Evolutionary conservation across 2,113 vertebrate species (phyloP).

Genomic region (Nycticebus coucang): DNA sequence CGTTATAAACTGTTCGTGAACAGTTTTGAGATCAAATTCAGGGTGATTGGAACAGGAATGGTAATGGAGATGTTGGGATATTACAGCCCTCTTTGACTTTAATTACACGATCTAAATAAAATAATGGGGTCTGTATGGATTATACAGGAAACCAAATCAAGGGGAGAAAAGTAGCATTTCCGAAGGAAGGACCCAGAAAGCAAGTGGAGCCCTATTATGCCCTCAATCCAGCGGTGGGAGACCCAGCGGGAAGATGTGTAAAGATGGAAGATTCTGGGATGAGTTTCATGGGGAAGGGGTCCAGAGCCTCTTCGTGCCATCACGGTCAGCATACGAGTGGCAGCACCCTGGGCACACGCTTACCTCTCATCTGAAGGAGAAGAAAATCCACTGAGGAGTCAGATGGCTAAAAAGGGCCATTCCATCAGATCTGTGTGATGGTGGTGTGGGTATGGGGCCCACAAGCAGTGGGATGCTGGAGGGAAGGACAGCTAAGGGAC

Average conservation of each 20-base stretch:
- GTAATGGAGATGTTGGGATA: neutral
- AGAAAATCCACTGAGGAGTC: neutral
- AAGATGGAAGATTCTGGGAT: fast-evolving
- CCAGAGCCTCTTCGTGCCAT: neutral
- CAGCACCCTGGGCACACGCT: fast-evolving
- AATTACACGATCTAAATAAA: neutral
- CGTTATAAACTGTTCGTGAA: neutral
- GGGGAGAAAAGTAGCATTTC: too few relatives aligned
- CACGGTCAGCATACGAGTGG: fast-evolving
- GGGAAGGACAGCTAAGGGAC: fast-evolving
- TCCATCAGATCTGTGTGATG: neutral
- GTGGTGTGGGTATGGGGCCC: too few relatives aligned
- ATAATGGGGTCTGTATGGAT: neutral
- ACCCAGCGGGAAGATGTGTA: fast-evolving
- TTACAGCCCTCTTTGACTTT: neutral
- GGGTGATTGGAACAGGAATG: neutral
- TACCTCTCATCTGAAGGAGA: neutral
- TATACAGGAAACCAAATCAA: neutral
- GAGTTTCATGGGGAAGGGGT: too few relatives aligned
- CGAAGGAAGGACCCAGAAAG: fast-evolving
- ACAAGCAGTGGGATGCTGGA: fast-evolving
- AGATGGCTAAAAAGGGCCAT: neutral
- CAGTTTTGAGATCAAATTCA: neutral
- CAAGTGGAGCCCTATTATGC: fast-evolving
- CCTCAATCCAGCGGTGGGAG: neutral